These are phyloP conservation scores for Leptopilina drosophilae DNA, from an alignment of 2,888 invertebrate species.

Conservation along the genomic window DNA sequence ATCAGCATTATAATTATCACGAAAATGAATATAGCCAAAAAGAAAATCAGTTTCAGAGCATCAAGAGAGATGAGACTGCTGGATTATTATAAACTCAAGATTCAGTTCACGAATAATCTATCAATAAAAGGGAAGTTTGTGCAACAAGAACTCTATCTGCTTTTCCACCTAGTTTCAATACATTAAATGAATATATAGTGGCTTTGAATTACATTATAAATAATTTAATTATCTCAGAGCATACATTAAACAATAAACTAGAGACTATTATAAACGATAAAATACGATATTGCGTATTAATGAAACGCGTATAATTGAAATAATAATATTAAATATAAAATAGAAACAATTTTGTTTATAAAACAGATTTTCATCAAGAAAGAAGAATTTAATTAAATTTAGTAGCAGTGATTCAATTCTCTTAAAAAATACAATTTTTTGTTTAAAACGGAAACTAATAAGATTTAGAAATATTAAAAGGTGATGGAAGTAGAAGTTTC, in stretches of 20 bases:
- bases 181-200: slow-evolving; percentile 2
- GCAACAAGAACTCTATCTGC: not conserved
- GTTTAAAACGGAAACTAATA: no score
- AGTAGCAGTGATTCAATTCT: no score
- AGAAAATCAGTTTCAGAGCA: not conserved
- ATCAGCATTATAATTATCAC: not conserved
- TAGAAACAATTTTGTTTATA: no score
- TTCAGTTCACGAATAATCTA: not conserved
- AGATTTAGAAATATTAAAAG: no score
- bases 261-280: not conserved
- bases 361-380: no score
- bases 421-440: no score
- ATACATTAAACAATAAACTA: not conserved
- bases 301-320: not conserved
- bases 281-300: not conserved
- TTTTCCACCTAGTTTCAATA: slow-evolving; percentile 2
- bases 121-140: slow-evolving; percentile 14
- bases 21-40: not conserved
- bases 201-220: slow-evolving; percentile 6
- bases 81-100: not conserved
- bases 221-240: slow-evolving; percentile 6
- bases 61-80: not conserved
- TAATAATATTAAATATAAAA: no score
- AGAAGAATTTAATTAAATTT: no score
- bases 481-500: no score